Conservation (phyloP, 2,888 invertebrate species). For the Hypercompe scribonia region DNA sequence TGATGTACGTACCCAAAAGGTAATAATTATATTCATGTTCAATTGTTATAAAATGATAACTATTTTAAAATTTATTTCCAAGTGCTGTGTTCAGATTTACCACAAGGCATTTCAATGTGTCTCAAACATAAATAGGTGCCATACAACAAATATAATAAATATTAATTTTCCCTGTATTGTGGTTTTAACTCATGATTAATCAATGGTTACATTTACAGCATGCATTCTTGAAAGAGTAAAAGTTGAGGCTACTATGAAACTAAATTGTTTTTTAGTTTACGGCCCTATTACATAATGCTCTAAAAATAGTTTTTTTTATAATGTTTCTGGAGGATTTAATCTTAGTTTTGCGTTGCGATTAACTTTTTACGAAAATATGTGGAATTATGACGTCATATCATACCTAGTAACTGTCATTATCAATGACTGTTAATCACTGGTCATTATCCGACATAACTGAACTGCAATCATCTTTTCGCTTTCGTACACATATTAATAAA, state of each 20-base stretch:
- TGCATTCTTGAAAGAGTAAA: background rate
- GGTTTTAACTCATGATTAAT: background rate
- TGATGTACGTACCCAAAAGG: background rate
- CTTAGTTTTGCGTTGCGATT: background rate
- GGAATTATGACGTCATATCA: background rate
- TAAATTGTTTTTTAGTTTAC: background rate
- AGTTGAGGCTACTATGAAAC: background rate
- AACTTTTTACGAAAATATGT: background rate
- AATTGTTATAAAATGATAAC: constrained; percentile 23
- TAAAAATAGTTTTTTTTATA: background rate
- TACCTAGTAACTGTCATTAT: background rate
- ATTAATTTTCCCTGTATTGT: constrained; percentile 5
- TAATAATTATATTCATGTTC: constrained; percentile 34
- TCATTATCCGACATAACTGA: background rate
- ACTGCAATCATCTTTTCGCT: background rate
- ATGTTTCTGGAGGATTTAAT: background rate
- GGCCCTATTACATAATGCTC: background rate
- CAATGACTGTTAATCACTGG: background rate
- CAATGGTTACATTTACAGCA: background rate
- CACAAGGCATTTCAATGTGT: constrained; percentile 22
- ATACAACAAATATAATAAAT: constrained; percentile 24
- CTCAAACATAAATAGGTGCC: constrained; percentile 46
- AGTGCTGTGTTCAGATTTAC: constrained; percentile 14
- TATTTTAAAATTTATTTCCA: constrained; percentile 9
- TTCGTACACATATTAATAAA: background rate